These are phyloP conservation scores for Ptychoptera contaminata DNA, from an alignment of 2,888 invertebrate genomes.

Conservation along the genomic window DNA sequence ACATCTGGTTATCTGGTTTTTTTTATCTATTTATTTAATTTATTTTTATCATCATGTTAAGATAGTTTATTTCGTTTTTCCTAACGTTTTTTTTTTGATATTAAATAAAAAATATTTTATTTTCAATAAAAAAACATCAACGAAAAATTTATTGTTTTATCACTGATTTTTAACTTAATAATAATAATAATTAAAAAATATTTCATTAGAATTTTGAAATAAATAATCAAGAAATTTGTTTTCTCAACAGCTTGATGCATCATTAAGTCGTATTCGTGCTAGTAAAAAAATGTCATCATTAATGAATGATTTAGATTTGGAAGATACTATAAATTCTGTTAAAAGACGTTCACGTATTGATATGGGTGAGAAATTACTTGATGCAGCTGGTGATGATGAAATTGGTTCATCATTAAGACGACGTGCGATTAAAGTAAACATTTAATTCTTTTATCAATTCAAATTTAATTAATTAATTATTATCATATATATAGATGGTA, in stretches of 20 bases:
- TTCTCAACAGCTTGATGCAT: slow-evolving; percentile 39
- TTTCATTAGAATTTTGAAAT: too few relatives aligned
- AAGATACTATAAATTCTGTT: slow-evolving; percentile 39
- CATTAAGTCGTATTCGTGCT: slow-evolving; percentile 42
- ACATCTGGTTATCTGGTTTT: too few relatives aligned
- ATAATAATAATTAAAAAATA: too few relatives aligned
- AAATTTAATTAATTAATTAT: slow-evolving; percentile 7
- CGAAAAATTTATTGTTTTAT: too few relatives aligned
- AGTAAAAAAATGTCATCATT: slow-evolving; percentile 26
- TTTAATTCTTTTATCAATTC: background rate
- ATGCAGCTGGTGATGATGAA: slow-evolving; percentile 44
- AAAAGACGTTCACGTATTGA: slow-evolving; percentile 39
- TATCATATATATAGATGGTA: slow-evolving; percentile 6
- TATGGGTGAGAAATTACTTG: slow-evolving; percentile 23
- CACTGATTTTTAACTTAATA: too few relatives aligned
- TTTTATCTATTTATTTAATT: too few relatives aligned
- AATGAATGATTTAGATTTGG: slow-evolving; percentile 36
- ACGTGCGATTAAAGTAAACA: slow-evolving; percentile 28
- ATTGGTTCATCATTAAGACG: slow-evolving; percentile 35
- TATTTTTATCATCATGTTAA: too few relatives aligned
- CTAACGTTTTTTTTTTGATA: too few relatives aligned
- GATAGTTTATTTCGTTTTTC: too few relatives aligned
- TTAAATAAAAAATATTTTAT: too few relatives aligned
- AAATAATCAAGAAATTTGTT: too few relatives aligned
- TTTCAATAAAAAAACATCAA: too few relatives aligned